A percentile compares a stretch with the other conserved stretches of the same genome.
Evolutionary conservation across 2,888 invertebrate species (phyloP).

Genomic region (Dichetophora obliterata): DNA sequence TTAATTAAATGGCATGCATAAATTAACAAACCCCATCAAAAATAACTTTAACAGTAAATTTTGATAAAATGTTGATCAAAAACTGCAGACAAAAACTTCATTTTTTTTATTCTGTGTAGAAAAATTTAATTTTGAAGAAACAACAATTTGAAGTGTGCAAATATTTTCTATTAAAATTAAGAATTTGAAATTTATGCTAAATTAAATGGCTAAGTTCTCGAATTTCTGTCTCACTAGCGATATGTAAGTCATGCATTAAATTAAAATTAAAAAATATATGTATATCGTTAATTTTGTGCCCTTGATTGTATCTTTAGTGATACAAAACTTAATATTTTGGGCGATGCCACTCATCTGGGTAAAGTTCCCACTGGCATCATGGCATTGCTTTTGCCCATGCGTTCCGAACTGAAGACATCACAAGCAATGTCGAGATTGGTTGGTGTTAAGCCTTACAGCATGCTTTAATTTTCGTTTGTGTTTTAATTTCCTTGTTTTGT

Average conservation of each 20-base stretch:
- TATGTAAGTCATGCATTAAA: not conserved
- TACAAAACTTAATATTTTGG: not conserved
- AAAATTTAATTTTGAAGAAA: too few relatives aligned
- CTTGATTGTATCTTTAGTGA: not conserved
- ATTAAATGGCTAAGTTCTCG: not conserved
- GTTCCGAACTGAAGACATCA: slow-evolving; percentile 6
- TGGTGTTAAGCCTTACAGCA: not conserved
- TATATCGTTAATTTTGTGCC: not conserved
- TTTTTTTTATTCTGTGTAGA: too few relatives aligned
- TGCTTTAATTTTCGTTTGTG: not conserved
- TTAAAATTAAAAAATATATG: too few relatives aligned
- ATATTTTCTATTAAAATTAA: not conserved
- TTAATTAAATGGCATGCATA: too few relatives aligned
- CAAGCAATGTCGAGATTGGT: not conserved
- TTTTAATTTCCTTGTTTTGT: not conserved
- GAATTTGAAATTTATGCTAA: not conserved
- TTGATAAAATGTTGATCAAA: too few relatives aligned
- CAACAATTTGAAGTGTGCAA: not conserved
- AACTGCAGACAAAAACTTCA: too few relatives aligned
- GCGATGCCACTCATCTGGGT: not conserved
- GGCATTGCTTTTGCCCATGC: slow-evolving; percentile 14
- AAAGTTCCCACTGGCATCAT: slow-evolving; percentile 15
- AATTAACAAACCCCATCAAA: too few relatives aligned
- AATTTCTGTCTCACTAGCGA: not conserved
- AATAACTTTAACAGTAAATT: too few relatives aligned